phyloP scores from a whole-genome alignment of 2,113 vertebrate species.

The Solenodon paradoxus region DNA sequence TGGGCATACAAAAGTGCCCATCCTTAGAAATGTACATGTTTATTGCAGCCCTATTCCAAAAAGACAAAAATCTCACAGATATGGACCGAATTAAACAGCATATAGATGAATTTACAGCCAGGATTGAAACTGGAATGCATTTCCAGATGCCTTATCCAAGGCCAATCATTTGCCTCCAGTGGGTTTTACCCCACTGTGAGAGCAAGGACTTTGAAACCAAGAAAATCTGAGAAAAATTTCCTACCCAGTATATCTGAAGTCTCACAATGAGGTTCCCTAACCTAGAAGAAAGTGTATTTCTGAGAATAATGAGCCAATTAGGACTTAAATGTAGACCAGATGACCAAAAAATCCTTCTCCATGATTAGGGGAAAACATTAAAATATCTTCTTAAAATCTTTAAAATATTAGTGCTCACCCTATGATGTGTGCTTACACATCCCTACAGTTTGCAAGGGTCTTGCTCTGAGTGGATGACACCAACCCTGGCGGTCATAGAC shows the following conservation, averaged over 20 bases:
- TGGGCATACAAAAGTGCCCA: no score
- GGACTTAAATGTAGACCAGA: constrained; percentile 38
- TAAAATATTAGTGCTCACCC: not conserved
- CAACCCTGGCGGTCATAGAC: not conserved
- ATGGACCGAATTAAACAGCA: constrained; percentile 86
- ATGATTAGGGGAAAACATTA: not conserved
- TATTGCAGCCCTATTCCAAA: no score
- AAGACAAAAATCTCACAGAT: no score
- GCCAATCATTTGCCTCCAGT: constrained; percentile 93
- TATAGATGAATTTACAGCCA: constrained; percentile 92
- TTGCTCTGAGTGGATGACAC: not conserved
- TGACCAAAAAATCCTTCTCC: not conserved
- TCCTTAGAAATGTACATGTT: no score
- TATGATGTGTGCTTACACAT: no score
- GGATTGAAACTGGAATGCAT: constrained; percentile 96
- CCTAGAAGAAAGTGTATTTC: not conserved
- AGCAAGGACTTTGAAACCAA: constrained; percentile 88
- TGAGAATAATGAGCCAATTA: constrained; percentile 5
- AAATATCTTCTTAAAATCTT: not conserved
- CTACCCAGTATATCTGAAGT: constrained; percentile 95
- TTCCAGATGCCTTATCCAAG: constrained; percentile 95
- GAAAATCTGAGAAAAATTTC: constrained; percentile 94
- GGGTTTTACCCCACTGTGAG: constrained; percentile 91
- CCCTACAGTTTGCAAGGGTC: not conserved
- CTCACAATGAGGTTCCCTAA: constrained; percentile 93